Evolutionary conservation across 2,797 vertebrate species (phyloP), one percentile per base, ranked within the genome.

Genomic region (Phalloptychus januarius): DNA sequence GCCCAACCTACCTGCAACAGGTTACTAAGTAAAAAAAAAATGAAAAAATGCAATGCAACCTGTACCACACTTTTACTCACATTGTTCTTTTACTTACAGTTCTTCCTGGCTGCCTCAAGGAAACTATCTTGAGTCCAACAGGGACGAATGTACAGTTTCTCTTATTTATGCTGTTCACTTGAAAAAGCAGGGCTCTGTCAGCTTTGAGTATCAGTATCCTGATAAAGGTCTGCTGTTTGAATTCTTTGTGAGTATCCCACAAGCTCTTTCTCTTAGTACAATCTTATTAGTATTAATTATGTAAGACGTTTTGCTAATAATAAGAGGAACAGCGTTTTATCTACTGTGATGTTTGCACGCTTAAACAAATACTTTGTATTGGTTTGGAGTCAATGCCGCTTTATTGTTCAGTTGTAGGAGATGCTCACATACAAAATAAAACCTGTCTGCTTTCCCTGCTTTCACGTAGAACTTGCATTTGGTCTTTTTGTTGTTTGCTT

Each of bases 181-280:
- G 85, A 99, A 99, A 95, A 99, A 99, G 86, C 95, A 96, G 0
- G 98, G 98, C 70, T 97, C 95, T 5, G 96, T 99, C 94, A 96
- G 95, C 85, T 99, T 99, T 33, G 97, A 99, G 76, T 99, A 99
- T 92, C 98, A 99, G 86, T 99, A 99, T 78, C 96, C 97, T 86
- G 98, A 99, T 94, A 98, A 96, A 94, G 98, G 97, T 94, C 96
- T 99, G 95, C 96, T 99, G 91, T 99, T 99, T 91, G 97, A 99
- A 89, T 99, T 99, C 93, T 99, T 98, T 95, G 98, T 99, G 95
- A 98, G 98, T 95, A 69, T 81, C 20, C 40, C 44, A 6, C 33
- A 40, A 63, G 40, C 0, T 36, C 72, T 65, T 15, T 28, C 5
- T 72, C 38, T 69, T 4, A 48, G 1, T 44, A 28, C 46, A 75